phyloP scores from a whole-genome alignment of 2,113 vertebrate genomes.

The Perca schrenkii region DNA sequence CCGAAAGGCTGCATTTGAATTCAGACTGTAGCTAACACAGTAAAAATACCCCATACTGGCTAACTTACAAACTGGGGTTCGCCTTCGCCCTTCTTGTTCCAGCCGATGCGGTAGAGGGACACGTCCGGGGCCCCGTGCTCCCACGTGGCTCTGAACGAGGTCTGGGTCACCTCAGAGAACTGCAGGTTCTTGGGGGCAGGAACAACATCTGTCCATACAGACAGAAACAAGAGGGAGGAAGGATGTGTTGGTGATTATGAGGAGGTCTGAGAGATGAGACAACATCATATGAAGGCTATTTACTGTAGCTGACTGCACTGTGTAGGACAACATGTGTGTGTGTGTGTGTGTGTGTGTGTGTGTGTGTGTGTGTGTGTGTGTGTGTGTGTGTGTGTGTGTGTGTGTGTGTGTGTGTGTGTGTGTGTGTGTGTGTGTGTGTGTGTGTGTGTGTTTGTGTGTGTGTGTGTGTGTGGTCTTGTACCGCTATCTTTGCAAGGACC shows the following conservation, averaged over 20 bases:
- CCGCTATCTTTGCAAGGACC: neutral
- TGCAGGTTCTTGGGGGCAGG: slow-evolving; percentile 91
- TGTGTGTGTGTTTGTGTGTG: neutral
- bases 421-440: no score
- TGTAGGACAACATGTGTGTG: neutral
- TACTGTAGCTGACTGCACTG: neutral
- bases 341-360: slow-evolving; percentile 20
- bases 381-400: neutral
- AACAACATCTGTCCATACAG: slow-evolving; percentile 84
- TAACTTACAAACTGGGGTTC: slow-evolving; percentile 75
- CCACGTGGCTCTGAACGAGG: slow-evolving; percentile 93
- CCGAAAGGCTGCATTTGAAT: neutral
- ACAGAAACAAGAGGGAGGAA: neutral
- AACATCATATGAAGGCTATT: neutral
- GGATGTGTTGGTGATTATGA: slow-evolving; percentile 17
- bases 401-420: neutral
- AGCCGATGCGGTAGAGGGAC: slow-evolving; percentile 91
- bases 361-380: neutral
- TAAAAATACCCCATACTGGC: no score
- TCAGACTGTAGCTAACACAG: no score
- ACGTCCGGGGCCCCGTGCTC: slow-evolving; percentile 94
- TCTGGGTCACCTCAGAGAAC: slow-evolving; percentile 89
- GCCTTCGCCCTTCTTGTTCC: slow-evolving; percentile 83
- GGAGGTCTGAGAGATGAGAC: slow-evolving; percentile 30
- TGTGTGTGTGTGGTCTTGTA: neutral